Evolutionary conservation across 2,888 invertebrate species (phyloP), one percentile per base, ranked within the genome.

Genomic region (Polydrusus pterygomalis): DNA sequence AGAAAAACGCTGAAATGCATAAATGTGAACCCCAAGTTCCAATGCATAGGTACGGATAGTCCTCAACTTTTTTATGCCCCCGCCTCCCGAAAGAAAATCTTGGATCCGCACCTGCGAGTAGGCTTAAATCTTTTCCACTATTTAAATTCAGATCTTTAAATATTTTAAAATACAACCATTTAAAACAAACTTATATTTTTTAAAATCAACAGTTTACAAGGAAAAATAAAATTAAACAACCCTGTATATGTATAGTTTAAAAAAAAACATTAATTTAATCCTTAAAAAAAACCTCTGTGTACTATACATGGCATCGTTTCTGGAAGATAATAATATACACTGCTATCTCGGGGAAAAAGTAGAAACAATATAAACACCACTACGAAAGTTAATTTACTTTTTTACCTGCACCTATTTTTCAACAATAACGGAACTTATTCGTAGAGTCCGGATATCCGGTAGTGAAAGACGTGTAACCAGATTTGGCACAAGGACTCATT

Each of bases 361-460:
- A 17, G 9, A 17, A 15, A 17, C 9, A n/a, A 40, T 20, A 64
- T 17, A 17, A 54, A 54, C 67, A 38, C 67, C 34, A 20, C 40
- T 20, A 11, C 15, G 13, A 10, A n/a, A 40, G 25, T 45, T 10
- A 18, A 40, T 34, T 67, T 47, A 47, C 47, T 45, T 67, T 43
- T 67, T 54, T 38, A 40, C 67, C 67, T 34, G 67, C 67, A 67
- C 67, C 67, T 67, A 51, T 18, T 54, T 51, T 54, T 54, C 18
- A 54, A 67, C 67, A 40, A 67, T 38, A 67, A 65, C 34, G 6
- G 30, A 45, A 63, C 62, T 38, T 62, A n/a, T n/a, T n/a, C n/a
- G n/a, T n/a, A n/a, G n/a, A n/a, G n/a, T n/a, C n/a, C n/a, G n/a
- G n/a, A n/a, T n/a, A n/a, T n/a, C n/a, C n/a, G n/a, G n/a, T n/a